Evolutionary conservation across 2,888 invertebrate species (phyloP).

Genomic region (Blomia tropicalis): DNA sequence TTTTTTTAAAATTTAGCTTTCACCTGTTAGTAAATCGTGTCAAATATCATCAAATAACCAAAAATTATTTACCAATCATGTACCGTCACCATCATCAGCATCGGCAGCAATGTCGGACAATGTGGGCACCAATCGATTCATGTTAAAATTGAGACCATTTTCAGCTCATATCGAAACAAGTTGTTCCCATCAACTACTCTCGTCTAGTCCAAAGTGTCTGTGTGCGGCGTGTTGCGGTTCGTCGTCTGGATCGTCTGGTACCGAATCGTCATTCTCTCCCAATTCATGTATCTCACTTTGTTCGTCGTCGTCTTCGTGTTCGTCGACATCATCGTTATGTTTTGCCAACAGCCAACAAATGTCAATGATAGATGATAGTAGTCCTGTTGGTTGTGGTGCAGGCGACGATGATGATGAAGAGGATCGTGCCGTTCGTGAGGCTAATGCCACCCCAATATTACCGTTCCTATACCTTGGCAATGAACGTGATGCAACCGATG

Average conservation of each 20-base stretch:
- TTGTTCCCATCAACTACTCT: neutral
- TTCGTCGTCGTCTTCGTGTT: slow-evolving; percentile 5
- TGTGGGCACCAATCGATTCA: neutral
- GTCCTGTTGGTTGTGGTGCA: neutral
- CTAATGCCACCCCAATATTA: slow-evolving; percentile 51
- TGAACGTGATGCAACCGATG: slow-evolving; percentile 59
- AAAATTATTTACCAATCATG: neutral
- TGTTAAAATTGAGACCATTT: neutral
- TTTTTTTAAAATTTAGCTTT: neutral
- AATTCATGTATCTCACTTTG: neutral
- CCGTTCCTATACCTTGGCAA: slow-evolving; percentile 67
- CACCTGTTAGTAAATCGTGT: neutral
- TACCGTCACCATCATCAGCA: neutral
- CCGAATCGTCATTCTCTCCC: neutral
- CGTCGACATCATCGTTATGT: slow-evolving; percentile 6
- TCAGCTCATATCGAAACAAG: neutral
- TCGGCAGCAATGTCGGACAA: neutral
- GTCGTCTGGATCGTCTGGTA: neutral
- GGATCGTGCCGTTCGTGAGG: neutral
- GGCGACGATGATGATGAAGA: too few species aligned
- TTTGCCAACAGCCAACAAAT: neutral
- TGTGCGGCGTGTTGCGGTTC: neutral
- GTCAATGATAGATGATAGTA: slow-evolving; percentile 5
- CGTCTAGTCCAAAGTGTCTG: neutral
- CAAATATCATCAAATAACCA: neutral